Conservation (phyloP, 1,140 invertebrate species). For the Protaetia brevitarsis region DNA sequence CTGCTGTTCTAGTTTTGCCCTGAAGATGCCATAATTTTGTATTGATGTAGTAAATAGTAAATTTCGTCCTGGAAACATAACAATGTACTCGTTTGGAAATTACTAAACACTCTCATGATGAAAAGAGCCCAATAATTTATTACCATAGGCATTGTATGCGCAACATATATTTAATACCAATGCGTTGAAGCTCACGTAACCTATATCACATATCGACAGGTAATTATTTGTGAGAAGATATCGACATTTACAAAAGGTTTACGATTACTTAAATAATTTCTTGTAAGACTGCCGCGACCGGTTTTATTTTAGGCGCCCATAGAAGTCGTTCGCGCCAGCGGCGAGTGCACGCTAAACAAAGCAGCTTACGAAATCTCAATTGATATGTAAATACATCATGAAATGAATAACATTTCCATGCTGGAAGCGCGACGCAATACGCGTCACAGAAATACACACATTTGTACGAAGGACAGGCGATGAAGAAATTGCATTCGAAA, state of each 20-base stretch:
- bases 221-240: constrained; percentile 5
- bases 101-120: too few relatives aligned
- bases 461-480: not conserved
- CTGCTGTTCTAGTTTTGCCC: too few relatives aligned
- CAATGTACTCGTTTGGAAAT: too few relatives aligned
- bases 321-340: too few relatives aligned
- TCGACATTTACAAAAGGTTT: constrained; percentile 5
- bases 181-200: constrained; percentile 5
- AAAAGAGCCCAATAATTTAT: too few relatives aligned
- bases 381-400: constrained; percentile 12
- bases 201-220: not conserved
- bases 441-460: not conserved
- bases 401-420: not conserved
- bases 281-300: not conserved
- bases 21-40: too few relatives aligned
- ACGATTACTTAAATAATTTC: constrained; percentile 15
- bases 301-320: not conserved
- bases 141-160: too few relatives aligned
- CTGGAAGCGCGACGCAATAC: not conserved
- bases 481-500: not conserved
- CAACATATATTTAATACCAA: constrained; percentile 4
- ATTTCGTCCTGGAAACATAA: too few relatives aligned
- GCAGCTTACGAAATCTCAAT: not conserved
- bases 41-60: too few relatives aligned
- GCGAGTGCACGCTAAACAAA: too few relatives aligned